Evolutionary conservation across 2,888 invertebrate genomes (phyloP).

Genomic region (Tachystola acroxantha): DNA sequence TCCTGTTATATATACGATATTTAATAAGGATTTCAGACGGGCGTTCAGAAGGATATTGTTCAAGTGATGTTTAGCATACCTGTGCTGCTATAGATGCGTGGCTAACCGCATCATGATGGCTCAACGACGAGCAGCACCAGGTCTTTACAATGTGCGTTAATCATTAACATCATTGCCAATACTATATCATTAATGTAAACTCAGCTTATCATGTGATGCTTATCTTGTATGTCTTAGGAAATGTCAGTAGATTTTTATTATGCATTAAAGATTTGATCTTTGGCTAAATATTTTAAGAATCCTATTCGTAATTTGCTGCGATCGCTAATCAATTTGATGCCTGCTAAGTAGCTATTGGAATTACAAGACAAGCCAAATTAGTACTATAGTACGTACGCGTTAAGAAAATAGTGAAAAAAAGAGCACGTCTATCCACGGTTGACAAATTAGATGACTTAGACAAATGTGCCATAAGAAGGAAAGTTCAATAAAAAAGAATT

Average conservation of each 20-base stretch:
- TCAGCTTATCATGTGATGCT: not conserved
- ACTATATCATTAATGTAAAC: not conserved
- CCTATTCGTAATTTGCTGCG: no score
- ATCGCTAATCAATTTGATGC: no score
- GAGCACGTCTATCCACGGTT: no score
- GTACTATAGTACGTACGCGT: no score
- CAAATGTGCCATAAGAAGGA: no score
- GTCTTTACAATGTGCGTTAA: constrained; percentile 75
- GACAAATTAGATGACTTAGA: no score
- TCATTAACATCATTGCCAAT: constrained; percentile 4
- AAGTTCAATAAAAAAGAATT: no score
- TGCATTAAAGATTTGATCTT: not conserved
- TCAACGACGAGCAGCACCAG: constrained; percentile 81
- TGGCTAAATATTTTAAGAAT: not conserved
- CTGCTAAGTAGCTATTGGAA: no score
- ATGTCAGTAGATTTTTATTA: not conserved
- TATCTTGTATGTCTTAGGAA: not conserved
- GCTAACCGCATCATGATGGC: constrained; percentile 80
- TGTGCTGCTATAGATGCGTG: constrained; percentile 89
- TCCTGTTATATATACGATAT: constrained; percentile 97
- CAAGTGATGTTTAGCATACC: constrained; percentile 94
- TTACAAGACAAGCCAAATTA: no score
- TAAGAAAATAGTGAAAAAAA: no score
- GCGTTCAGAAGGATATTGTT: constrained; percentile 97
- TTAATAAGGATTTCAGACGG: constrained; percentile 97